Evolutionary conservation across 2,888 invertebrate genomes (phyloP).

Genomic region (Calliopum simillimum): DNA sequence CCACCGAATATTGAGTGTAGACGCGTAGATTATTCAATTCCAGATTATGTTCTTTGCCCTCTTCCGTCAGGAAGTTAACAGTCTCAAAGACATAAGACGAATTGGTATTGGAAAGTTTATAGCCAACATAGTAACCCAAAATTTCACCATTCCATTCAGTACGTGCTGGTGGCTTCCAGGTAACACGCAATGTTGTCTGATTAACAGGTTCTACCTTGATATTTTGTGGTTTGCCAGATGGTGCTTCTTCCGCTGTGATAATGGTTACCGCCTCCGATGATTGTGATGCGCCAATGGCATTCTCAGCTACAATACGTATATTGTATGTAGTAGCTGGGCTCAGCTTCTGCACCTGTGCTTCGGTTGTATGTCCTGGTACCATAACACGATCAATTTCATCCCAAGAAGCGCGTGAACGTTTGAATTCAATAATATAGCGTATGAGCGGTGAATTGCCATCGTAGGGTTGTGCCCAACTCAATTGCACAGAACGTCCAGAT

Average conservation of each 20-base stretch:
- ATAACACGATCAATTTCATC: conserved; percentile 89
- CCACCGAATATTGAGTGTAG: conserved; percentile 95
- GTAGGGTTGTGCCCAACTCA: conserved; percentile 93
- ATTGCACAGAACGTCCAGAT: conserved; percentile 88
- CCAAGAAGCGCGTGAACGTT: conserved; percentile 85
- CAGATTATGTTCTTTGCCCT: conserved; percentile 89
- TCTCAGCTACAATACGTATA: conserved; percentile 91
- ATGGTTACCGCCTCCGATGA: conserved; percentile 94
- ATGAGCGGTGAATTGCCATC: conserved; percentile 92
- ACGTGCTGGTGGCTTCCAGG: conserved; percentile 90
- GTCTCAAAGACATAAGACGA: conserved; percentile 92
- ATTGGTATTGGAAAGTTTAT: conserved; percentile 85
- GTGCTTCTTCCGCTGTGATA: conserved; percentile 94
- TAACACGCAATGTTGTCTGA: conserved; percentile 87
- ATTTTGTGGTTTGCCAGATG: conserved; percentile 84
- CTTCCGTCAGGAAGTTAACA: conserved; percentile 91
- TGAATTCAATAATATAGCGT: conserved; percentile 91
- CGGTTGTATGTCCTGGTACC: conserved; percentile 89
- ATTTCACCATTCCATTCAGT: conserved; percentile 95
- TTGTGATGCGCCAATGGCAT: conserved; percentile 92
- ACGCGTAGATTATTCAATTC: conserved; percentile 86
- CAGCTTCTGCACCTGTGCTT: conserved; percentile 89
- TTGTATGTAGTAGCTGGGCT: conserved; percentile 94
- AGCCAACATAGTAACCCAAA: conserved; percentile 90
- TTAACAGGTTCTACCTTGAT: conserved; percentile 88